A percentile compares a stretch with the other conserved stretches of the same genome.
Evolutionary conservation across 2,888 invertebrate species (phyloP).

Genomic region (Morpho deidamia): DNA sequence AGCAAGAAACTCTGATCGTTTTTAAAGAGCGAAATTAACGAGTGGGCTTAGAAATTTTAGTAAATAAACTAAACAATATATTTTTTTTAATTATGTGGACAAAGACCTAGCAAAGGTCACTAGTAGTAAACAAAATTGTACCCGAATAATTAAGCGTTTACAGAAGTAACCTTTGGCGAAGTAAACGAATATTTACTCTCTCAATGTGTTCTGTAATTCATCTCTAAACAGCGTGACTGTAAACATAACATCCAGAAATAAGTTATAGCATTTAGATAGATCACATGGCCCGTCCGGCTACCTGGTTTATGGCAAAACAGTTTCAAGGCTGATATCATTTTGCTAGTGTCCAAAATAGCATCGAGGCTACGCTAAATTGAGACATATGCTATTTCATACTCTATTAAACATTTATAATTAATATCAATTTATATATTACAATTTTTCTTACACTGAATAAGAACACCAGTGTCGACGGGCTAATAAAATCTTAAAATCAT

Average conservation of each 20-base stretch:
- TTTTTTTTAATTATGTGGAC: too few relatives aligned
- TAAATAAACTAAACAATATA: too few relatives aligned
- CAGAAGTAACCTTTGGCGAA: too few relatives aligned
- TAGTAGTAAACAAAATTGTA: too few relatives aligned
- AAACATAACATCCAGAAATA: constrained; percentile 5
- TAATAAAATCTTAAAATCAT: too few relatives aligned
- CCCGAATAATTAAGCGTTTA: too few relatives aligned
- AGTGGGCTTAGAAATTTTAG: too few relatives aligned
- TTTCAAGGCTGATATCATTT: constrained; percentile 38
- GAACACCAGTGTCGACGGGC: too few relatives aligned
- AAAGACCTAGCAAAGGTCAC: too few relatives aligned
- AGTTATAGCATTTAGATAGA: constrained; percentile 5
- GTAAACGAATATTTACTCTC: too few relatives aligned
- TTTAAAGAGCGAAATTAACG: too few relatives aligned
- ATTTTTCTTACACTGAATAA: neutral
- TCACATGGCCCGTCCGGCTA: constrained; percentile 4
- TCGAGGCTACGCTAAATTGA: constrained; percentile 31
- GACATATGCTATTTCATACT: constrained; percentile 22
- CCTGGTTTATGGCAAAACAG: constrained; percentile 36
- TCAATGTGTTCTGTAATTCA: neutral
- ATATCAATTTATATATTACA: constrained; percentile 8
- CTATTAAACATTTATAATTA: constrained; percentile 9
- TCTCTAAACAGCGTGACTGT: neutral
- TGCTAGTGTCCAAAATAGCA: constrained; percentile 34
- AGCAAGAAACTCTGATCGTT: too few relatives aligned